phyloP scores from a whole-genome alignment of 2,797 vertebrate genomes.

The Epinephelus malabaricus region DNA sequence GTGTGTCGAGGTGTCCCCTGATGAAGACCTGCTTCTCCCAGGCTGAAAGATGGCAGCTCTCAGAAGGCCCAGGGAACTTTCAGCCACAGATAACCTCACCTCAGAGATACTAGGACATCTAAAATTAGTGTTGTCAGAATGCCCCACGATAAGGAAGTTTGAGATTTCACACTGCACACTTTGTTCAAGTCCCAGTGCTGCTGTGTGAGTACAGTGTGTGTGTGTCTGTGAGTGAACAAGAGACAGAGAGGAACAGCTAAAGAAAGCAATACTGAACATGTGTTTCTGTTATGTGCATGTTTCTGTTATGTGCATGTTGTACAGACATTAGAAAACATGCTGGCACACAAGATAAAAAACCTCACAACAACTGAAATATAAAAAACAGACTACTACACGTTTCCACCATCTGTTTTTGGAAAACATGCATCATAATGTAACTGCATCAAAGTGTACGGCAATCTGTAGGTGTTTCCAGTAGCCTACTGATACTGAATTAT shows the following conservation, averaged over 20 bases:
- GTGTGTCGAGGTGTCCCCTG: conserved; percentile 70
- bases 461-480: no score
- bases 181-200: conserved; percentile 41
- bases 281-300: background rate
- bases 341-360: background rate
- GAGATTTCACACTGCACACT: conserved; percentile 73
- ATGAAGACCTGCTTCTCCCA: conserved; percentile 71
- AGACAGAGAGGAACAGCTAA: background rate
- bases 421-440: background rate
- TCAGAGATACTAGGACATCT: conserved; percentile 72
- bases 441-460: no score
- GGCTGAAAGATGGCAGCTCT: conserved; percentile 57
- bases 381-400: background rate
- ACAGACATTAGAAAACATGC: background rate
- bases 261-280: background rate
- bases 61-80: conserved; percentile 34
- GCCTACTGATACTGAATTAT: no score
- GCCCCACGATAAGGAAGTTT: conserved; percentile 67
- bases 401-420: background rate
- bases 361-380: background rate
- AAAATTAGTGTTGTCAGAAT: conserved; percentile 80
- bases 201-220: background rate
- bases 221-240: background rate
- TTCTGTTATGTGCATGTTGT: background rate
- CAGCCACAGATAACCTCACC: conserved; percentile 68